These are phyloP conservation scores for Aethes cnicana DNA, from an alignment of 2,888 invertebrate genomes.

Conservation along the genomic window DNA sequence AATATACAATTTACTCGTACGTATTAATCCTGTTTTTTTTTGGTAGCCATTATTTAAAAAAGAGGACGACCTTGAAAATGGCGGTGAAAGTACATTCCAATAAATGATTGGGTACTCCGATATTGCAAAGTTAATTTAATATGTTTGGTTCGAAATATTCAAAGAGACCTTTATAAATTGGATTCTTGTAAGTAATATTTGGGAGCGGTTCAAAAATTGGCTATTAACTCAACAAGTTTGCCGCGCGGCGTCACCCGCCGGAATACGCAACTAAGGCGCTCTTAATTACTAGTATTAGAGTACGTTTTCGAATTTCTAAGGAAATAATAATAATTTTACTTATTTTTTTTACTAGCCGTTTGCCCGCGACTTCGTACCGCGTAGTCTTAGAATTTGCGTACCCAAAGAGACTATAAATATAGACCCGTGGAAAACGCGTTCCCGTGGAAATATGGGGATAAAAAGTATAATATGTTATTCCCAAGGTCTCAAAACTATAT, in stretches of 20 bases:
- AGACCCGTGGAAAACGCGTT: no score
- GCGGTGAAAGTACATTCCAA: no score
- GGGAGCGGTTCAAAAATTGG: conserved; percentile 31
- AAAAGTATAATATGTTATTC: no score
- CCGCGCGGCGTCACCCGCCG: conserved; percentile 16
- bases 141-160: conserved; percentile 14
- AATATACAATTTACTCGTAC: no score
- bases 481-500: no score
- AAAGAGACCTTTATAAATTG: conserved; percentile 18
- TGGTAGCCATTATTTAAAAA: no score
- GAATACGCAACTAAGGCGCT: conserved; percentile 36
- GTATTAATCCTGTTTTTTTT: no score
- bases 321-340: no score
- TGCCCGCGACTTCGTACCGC: not conserved
- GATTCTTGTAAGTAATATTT: conserved; percentile 26
- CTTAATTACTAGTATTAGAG: conserved; percentile 30
- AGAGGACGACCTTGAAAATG: no score
- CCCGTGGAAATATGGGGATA: no score
- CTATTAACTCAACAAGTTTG: conserved; percentile 30
- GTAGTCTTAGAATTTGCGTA: not conserved
- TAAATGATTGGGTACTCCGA: no score
- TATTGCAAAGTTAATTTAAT: conserved; percentile 4
- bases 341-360: not conserved
- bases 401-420: no score
- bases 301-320: not conserved